Evolutionary conservation across 37 sponge, comb jelly and placozoan species (phyloP).

Genomic region (Theonella swinhoei): DNA sequence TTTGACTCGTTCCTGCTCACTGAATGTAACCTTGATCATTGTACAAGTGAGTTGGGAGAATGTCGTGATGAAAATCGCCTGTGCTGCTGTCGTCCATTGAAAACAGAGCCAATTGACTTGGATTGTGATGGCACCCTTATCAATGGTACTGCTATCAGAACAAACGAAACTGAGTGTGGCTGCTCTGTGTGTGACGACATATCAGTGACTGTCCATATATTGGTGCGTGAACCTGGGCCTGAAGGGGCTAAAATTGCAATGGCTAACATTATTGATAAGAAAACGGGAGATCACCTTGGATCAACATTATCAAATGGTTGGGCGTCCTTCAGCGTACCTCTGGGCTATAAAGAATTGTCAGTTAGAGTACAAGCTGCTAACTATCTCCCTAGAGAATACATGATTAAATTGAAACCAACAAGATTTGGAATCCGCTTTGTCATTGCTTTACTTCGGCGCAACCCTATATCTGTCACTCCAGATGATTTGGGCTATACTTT

Average conservation of each 20-base stretch:
- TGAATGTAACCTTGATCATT: neutral
- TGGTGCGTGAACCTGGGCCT: neutral
- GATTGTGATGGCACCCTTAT: neutral
- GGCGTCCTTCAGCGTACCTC: neutral
- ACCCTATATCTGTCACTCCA: neutral
- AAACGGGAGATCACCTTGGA: constrained; percentile 5
- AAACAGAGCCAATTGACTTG: neutral
- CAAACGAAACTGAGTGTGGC: constrained; percentile 5
- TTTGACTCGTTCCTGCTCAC: neutral
- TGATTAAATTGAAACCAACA: neutral
- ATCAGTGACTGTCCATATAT: neutral
- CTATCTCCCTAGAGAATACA: neutral
- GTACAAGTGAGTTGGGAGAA: neutral
- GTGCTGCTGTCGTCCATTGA: constrained; percentile 10
- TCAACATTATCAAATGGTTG: constrained; percentile 6
- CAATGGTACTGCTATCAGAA: neutral
- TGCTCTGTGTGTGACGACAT: constrained; percentile 31
- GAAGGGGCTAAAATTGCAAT: neutral
- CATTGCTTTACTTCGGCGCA: neutral
- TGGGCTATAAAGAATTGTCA: neutral
- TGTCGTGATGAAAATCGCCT: neutral
- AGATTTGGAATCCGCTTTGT: neutral
- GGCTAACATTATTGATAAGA: constrained; percentile 1
- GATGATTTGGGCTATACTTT: constrained; percentile 7
- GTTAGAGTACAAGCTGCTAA: neutral